phyloP scores from a whole-genome alignment of 2,888 invertebrate genomes.

The Falcaria lacertinaria region DNA sequence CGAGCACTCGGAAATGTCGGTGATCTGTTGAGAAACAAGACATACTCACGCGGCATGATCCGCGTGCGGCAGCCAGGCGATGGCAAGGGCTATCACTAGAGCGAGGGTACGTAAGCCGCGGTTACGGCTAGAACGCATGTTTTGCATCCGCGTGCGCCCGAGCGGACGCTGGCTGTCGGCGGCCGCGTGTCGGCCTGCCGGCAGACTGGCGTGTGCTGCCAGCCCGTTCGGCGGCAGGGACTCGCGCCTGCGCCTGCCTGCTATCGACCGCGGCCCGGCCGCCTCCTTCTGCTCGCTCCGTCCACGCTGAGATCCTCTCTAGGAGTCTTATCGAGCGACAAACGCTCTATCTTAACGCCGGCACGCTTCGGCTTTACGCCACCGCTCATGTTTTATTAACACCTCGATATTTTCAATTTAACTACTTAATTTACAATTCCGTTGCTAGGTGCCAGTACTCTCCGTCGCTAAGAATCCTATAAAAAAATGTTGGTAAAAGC shows the following conservation, averaged over 20 bases:
- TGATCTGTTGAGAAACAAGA: background rate
- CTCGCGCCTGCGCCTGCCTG: slow-evolving; percentile 56
- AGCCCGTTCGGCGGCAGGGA: slow-evolving; percentile 35
- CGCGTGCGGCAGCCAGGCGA: slow-evolving; percentile 57
- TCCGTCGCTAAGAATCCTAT: background rate
- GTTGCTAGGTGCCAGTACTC: background rate
- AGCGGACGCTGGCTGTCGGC: slow-evolving; percentile 59
- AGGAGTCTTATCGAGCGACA: slow-evolving; percentile 55
- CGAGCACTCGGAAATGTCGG: background rate
- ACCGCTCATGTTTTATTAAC: slow-evolving; percentile 42
- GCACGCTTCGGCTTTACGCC: slow-evolving; percentile 32
- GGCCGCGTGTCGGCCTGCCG: slow-evolving; percentile 62
- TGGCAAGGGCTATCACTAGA: slow-evolving; percentile 57
- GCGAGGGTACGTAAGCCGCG: slow-evolving; percentile 63
- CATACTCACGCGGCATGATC: slow-evolving; percentile 68
- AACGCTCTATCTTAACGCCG: slow-evolving; percentile 42
- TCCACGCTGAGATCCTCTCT: slow-evolving; percentile 50
- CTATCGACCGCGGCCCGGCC: slow-evolving; percentile 61
- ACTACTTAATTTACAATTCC: slow-evolving; percentile 13
- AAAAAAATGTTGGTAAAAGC: too few species aligned
- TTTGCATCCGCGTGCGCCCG: slow-evolving; percentile 47
- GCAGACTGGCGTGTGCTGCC: slow-evolving; percentile 53
- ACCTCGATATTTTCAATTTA: too few species aligned
- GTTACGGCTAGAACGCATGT: slow-evolving; percentile 61
- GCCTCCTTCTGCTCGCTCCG: slow-evolving; percentile 43